A percentile compares a stretch with the other conserved stretches of the same genome.
Conservation (phyloP, 2,797 vertebrate species). For the Protosalanx chinensis region DNA sequence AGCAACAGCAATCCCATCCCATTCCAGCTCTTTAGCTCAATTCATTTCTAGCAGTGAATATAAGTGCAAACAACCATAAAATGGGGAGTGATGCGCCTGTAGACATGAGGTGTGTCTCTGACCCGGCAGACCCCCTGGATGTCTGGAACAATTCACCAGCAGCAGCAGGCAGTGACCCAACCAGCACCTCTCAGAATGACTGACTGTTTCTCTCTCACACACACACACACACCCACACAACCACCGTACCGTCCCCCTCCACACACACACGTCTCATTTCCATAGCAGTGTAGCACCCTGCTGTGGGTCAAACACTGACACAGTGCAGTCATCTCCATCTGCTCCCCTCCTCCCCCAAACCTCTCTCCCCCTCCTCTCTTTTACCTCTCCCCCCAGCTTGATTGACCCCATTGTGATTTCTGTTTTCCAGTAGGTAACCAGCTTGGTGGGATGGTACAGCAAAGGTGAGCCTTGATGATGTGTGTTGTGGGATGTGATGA, state of each 20-base stretch:
- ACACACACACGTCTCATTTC: slow-evolving; percentile 49
- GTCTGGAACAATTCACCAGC: slow-evolving; percentile 64
- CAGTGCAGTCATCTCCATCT: slow-evolving; percentile 75
- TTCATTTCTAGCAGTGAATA: slow-evolving; percentile 56
- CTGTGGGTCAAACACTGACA: slow-evolving; percentile 74
- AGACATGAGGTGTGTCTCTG: slow-evolving; percentile 59
- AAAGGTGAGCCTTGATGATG: slow-evolving; percentile 83
- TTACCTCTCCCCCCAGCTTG: slow-evolving; percentile 55
- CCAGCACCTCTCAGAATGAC: slow-evolving; percentile 32
- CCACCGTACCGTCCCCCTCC: not conserved
- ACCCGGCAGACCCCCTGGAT: slow-evolving; percentile 52
- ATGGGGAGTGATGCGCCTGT: slow-evolving; percentile 59
- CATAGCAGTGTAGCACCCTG: slow-evolving; percentile 66
- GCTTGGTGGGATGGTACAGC: slow-evolving; percentile 95
- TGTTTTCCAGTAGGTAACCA: slow-evolving; percentile 88
- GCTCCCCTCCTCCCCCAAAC: slow-evolving; percentile 63
- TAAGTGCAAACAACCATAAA: slow-evolving; percentile 62
- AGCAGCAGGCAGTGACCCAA: slow-evolving; percentile 53
- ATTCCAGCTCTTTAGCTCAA: slow-evolving; percentile 46
- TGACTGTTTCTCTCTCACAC: not conserved
- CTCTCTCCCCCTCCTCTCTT: slow-evolving; percentile 39
- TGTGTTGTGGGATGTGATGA: not conserved
- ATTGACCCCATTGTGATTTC: not conserved
- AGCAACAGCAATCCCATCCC: slow-evolving; percentile 34
- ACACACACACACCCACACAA: slow-evolving; percentile 9